A percentile compares a stretch with the other conserved stretches of the same genome.
These are phyloP conservation scores for Steatornis caripensis DNA, from an alignment of 2,113 vertebrate species.

Conservation along the genomic window DNA sequence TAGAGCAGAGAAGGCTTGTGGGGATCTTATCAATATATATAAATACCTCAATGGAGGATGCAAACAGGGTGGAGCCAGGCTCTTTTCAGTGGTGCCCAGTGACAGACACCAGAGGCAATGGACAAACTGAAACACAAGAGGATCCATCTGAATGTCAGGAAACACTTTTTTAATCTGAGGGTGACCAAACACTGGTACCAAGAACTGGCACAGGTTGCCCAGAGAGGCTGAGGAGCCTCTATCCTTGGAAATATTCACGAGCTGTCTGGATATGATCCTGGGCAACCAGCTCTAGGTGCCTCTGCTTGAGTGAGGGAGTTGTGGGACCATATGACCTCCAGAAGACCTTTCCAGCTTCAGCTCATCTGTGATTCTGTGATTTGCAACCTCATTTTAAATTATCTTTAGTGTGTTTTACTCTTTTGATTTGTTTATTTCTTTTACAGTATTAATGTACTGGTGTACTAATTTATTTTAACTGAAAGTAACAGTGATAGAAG, in stretches of 20 bases:
- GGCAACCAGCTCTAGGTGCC: rapidly evolving
- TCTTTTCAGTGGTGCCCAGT: background rate
- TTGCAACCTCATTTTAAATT: background rate
- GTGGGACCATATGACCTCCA: background rate
- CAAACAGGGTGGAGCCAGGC: too few relatives aligned
- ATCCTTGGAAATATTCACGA: background rate
- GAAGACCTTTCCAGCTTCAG: background rate
- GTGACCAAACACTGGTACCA: too few relatives aligned
- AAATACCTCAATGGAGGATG: background rate
- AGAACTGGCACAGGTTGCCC: too few relatives aligned
- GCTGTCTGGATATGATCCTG: background rate
- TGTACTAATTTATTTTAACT: background rate
- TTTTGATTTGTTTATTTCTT: background rate
- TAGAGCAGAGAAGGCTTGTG: background rate
- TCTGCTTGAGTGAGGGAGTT: too few relatives aligned
- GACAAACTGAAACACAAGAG: background rate
- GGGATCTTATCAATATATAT: background rate
- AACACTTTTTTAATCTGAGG: background rate
- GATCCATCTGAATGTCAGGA: background rate
- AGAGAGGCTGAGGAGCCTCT: too few relatives aligned
- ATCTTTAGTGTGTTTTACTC: background rate
- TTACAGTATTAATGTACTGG: background rate
- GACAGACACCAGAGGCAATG: too few relatives aligned
- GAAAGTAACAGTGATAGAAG: background rate
- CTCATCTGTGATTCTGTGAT: background rate